Evolutionary conservation across 2,888 invertebrate species (phyloP).

Genomic region (Azorinus chamasolen): DNA sequence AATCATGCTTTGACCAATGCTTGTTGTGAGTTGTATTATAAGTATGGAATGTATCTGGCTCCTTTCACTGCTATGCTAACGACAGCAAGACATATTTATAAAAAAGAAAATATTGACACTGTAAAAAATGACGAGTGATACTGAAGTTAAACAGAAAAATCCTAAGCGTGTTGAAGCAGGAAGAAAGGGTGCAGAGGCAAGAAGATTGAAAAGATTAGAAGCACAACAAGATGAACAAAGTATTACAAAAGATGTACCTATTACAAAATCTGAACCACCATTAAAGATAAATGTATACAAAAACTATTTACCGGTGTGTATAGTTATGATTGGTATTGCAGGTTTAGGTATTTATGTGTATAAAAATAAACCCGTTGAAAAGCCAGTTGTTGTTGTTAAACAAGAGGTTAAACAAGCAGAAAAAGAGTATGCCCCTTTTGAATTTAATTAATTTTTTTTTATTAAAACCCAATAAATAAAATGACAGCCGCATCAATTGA

Average conservation of each 20-base stretch:
- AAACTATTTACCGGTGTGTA: conserved; percentile 28
- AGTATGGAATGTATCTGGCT: conserved; percentile 32
- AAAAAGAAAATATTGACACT: conserved; percentile 23
- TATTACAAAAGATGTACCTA: too few species aligned
- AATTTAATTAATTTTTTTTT: too few species aligned
- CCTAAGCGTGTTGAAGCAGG: conserved; percentile 38
- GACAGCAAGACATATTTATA: conserved; percentile 17
- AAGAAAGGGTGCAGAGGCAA: conserved; percentile 41
- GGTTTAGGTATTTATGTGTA: conserved; percentile 34
- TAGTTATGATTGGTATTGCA: conserved; percentile 21
- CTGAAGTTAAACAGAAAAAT: conserved; percentile 12
- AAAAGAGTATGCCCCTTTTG: too few species aligned
- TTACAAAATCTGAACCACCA: too few species aligned
- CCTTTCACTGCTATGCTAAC: conserved; percentile 41
- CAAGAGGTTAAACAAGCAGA: conserved; percentile 8
- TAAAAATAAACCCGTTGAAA: conserved; percentile 29
- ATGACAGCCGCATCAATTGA: conserved; percentile 28
- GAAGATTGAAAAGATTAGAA: too few species aligned
- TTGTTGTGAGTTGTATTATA: conserved; percentile 25
- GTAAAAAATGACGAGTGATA: conserved; percentile 33
- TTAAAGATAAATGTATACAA: conserved; percentile 26
- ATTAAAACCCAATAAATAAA: too few species aligned
- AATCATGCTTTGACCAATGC: conserved; percentile 30
- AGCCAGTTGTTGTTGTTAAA: background rate
- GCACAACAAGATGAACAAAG: too few species aligned